Evolutionary conservation across 2,888 invertebrate genomes (phyloP).

Genomic region (Pseudococcus viburni): DNA sequence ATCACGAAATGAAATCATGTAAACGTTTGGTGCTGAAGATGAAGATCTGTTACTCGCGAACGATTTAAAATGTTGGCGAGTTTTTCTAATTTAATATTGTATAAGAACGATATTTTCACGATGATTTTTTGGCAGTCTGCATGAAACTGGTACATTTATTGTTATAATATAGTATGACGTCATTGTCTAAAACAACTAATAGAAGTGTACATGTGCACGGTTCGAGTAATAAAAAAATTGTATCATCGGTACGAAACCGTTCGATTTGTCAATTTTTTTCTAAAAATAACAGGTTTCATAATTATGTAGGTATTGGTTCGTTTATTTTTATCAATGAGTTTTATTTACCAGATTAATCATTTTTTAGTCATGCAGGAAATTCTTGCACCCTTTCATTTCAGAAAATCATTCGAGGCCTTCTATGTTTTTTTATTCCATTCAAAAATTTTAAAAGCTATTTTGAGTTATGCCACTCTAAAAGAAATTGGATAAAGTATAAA

Average conservation of each 20-base stretch:
- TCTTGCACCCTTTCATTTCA: no score
- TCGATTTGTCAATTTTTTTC: constrained; percentile 24
- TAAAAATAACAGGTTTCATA: not conserved
- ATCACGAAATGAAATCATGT: no score
- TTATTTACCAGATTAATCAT: no score
- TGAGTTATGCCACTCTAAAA: no score
- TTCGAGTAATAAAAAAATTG: not conserved
- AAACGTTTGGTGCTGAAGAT: not conserved
- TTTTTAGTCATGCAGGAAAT: no score
- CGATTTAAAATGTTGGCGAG: not conserved
- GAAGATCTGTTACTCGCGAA: not conserved
- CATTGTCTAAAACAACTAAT: not conserved
- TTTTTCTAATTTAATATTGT: not conserved
- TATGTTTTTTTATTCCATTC: no score
- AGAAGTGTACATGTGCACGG: not conserved
- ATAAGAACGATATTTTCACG: not conserved
- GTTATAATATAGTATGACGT: constrained; percentile 7
- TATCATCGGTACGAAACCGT: not conserved
- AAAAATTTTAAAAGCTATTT: no score
- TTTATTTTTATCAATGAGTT: no score
- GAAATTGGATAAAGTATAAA: no score
- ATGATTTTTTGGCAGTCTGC: constrained; percentile 11
- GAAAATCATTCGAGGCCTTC: no score
- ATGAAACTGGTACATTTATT: constrained; percentile 3
- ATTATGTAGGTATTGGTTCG: no score